These are phyloP conservation scores for Neuroterus valhalla DNA, from an alignment of 1,140 invertebrate genomes.

Conservation along the genomic window DNA sequence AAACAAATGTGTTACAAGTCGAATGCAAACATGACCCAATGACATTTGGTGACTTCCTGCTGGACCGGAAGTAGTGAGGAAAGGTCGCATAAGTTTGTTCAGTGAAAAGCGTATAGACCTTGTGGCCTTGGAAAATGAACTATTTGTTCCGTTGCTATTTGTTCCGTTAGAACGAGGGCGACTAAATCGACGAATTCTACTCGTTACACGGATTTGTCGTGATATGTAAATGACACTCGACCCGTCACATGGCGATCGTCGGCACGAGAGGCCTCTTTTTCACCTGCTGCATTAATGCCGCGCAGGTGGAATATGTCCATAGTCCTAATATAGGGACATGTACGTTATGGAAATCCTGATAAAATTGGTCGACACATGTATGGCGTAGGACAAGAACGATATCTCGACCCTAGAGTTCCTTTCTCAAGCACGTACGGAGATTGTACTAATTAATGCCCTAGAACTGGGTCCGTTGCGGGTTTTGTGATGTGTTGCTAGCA, in stretches of 20 bases:
- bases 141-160: no score
- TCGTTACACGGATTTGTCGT: not conserved
- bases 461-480: slow-evolving; percentile 3
- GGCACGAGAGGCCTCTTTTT: not conserved
- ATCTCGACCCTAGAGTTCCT: slow-evolving; percentile 29
- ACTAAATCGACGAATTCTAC: not conserved
- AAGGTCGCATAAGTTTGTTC: not conserved
- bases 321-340: not conserved
- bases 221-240: not conserved
- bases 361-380: slow-evolving; percentile 5
- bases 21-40: not conserved
- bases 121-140: not conserved
- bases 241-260: not conserved
- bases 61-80: not conserved
- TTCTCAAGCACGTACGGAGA: slow-evolving; percentile 37
- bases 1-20: no score
- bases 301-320: not conserved
- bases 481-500: slow-evolving; percentile 31
- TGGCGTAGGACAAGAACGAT: slow-evolving; percentile 33
- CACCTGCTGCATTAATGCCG: not conserved
- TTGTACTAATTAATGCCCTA: slow-evolving; percentile 46
- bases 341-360: not conserved
- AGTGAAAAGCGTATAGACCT: not conserved
- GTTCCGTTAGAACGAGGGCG: not conserved
- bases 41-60: not conserved